Conservation (phyloP, 2,113 vertebrate species). For the Porphyrio hochstetteri region DNA sequence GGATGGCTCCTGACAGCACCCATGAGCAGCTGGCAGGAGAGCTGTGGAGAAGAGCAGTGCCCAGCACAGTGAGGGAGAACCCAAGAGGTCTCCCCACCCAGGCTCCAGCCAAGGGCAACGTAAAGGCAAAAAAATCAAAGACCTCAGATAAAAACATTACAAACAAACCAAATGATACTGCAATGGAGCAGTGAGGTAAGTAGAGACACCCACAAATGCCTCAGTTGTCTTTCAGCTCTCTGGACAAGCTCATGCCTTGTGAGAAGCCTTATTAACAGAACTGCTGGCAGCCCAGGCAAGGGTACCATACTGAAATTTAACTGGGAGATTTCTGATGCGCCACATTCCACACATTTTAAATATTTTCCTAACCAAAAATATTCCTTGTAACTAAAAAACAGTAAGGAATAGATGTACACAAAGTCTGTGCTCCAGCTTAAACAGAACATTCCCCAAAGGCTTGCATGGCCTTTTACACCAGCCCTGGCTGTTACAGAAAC, state of each 20-base stretch:
- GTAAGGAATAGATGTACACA: background rate
- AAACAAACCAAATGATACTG: background rate
- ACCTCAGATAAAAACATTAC: background rate
- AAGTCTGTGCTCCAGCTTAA: background rate
- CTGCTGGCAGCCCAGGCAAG: background rate
- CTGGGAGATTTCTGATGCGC: background rate
- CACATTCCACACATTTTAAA: background rate
- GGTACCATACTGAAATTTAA: background rate
- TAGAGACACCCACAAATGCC: background rate
- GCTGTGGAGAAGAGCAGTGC: background rate
- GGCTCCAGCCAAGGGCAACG: background rate
- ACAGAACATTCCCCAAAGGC: background rate
- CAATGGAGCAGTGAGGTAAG: background rate
- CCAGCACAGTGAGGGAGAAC: background rate
- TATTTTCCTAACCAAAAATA: background rate
- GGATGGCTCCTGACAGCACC: background rate
- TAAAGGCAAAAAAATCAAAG: background rate
- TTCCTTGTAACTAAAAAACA: background rate
- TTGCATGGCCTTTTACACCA: background rate
- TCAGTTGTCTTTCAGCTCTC: background rate
- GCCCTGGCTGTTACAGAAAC: background rate
- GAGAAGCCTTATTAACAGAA: background rate
- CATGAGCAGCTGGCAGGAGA: background rate
- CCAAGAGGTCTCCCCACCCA: background rate
- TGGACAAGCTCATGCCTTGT: background rate